Evolutionary conservation across 2,113 vertebrate species (phyloP).

Genomic region (Cebidichthys violaceus): DNA sequence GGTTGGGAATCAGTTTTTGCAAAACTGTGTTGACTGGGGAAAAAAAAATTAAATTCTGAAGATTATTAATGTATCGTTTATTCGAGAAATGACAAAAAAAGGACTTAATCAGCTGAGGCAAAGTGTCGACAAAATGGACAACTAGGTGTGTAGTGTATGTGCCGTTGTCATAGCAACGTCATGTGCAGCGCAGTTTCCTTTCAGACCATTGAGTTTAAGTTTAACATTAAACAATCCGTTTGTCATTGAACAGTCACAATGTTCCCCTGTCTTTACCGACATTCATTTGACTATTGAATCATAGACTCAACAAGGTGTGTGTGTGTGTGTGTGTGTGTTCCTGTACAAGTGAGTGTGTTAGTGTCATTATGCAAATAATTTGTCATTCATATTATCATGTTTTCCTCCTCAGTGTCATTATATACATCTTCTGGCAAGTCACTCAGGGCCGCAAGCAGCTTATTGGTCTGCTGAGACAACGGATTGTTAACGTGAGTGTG

Average conservation of each 20-base stretch:
- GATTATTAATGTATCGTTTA: not conserved
- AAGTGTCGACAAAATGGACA: not conserved
- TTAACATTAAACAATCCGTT: too few species aligned
- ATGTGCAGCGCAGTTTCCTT: too few species aligned
- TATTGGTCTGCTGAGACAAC: conserved; percentile 82
- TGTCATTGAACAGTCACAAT: not conserved
- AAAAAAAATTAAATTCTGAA: not conserved
- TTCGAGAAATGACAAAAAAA: not conserved
- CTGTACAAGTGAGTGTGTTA: not conserved
- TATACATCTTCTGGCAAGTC: conserved; percentile 92
- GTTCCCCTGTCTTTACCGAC: not conserved
- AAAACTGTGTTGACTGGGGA: not conserved
- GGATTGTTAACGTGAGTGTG: conserved; percentile 91
- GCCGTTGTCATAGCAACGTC: not conserved
- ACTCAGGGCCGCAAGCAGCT: conserved; percentile 87
- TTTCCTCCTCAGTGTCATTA: conserved; percentile 82
- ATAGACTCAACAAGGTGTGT: not conserved
- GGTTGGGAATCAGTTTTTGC: not conserved
- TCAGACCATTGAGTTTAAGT: too few species aligned
- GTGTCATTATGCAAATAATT: not conserved
- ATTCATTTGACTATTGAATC: not conserved
- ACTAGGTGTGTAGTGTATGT: not conserved
- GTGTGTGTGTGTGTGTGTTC: not conserved
- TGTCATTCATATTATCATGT: not conserved
- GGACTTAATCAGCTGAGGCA: not conserved